Evolutionary conservation across 2,113 vertebrate species (phyloP).

Genomic region (Cnemophilus loriae): DNA sequence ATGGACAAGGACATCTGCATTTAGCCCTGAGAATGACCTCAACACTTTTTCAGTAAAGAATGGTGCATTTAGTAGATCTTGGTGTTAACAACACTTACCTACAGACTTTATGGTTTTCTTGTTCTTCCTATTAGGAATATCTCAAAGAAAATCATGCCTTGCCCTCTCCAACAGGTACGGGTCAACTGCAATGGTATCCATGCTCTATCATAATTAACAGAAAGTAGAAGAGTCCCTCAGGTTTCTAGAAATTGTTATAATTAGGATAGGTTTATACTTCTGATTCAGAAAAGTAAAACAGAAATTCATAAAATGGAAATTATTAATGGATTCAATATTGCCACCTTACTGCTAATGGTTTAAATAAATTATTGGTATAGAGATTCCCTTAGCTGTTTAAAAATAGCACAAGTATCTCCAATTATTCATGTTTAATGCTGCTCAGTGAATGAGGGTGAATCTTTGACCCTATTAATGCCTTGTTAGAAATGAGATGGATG

Average conservation of each 20-base stretch:
- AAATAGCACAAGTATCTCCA: neutral
- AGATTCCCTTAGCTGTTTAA: slow-evolving; percentile 6
- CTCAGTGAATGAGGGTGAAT: neutral
- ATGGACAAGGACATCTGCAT: neutral
- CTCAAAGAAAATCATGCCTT: neutral
- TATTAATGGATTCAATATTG: neutral
- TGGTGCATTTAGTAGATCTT: neutral
- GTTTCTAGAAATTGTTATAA: neutral
- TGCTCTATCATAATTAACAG: neutral
- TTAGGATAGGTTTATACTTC: neutral
- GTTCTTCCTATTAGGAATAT: neutral
- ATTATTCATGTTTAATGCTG: neutral
- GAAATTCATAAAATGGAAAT: neutral
- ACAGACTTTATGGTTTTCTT: neutral
- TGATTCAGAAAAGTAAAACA: neutral
- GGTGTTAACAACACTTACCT: neutral
- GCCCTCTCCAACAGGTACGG: neutral
- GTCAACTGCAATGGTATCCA: neutral
- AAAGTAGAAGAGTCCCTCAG: neutral
- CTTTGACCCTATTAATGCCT: neutral
- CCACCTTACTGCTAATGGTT: neutral
- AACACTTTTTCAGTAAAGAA: neutral
- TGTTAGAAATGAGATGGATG: neutral
- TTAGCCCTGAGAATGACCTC: neutral
- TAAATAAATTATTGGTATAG: slow-evolving; percentile 27